These are phyloP conservation scores for Trichosurus vulpecula DNA, from an alignment of 2,797 vertebrate species.

Conservation along the genomic window DNA sequence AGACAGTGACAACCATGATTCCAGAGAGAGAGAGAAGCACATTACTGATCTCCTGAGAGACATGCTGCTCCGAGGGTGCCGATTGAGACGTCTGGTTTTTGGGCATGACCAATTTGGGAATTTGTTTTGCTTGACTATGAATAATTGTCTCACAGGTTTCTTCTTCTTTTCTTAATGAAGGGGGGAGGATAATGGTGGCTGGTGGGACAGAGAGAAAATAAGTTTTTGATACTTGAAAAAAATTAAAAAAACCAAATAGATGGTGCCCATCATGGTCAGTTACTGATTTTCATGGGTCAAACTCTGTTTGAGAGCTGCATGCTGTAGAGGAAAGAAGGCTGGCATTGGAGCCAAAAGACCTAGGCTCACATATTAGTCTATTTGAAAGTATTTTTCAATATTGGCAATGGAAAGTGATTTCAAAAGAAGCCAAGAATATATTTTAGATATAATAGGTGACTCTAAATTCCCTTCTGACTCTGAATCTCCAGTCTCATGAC, in stretches of 20 bases:
- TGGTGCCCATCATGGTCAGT: not conserved
- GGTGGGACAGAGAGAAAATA: conserved; percentile 38
- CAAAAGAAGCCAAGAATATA: conserved; percentile 35
- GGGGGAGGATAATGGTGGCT: not conserved
- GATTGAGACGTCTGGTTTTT: not conserved
- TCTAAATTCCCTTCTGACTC: not conserved
- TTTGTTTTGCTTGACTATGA: not conserved
- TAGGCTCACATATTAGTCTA: not conserved
- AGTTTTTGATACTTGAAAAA: conserved; percentile 28
- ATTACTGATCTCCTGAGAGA: not conserved
- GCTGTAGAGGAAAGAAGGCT: not conserved
- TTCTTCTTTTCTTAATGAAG: not conserved
- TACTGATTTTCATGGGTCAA: not conserved
- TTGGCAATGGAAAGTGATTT: conserved; percentile 39
- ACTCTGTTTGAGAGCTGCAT: not conserved
- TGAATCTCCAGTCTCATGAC: not conserved
- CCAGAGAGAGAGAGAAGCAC: not conserved
- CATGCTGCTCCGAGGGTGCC: not conserved
- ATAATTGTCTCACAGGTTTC: not conserved
- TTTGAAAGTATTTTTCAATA: not conserved
- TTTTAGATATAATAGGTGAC: conserved; percentile 33
- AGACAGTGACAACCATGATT: not conserved
- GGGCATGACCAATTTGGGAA: not conserved
- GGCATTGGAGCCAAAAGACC: not conserved
- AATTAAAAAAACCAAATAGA: not conserved